Evolutionary conservation across 2,888 invertebrate species (phyloP), one percentile per base, ranked within the genome.

Genomic region (Papilio gigon): DNA sequence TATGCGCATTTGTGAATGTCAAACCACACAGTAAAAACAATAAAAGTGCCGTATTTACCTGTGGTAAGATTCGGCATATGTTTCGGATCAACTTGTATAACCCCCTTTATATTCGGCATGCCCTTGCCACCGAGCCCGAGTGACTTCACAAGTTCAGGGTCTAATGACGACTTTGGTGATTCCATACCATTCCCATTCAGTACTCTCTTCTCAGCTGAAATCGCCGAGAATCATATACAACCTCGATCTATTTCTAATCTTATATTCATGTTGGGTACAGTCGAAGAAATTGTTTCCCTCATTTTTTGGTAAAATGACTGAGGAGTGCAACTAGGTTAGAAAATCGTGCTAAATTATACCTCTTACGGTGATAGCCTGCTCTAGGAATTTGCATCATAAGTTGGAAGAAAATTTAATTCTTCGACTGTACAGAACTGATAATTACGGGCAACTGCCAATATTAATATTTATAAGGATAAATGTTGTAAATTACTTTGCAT

Each of bases 41-140:
- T 64, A 72, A 70, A 70, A 67, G 71, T 60, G 37, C 60, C 65
- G 65, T 74, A 78, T 77, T 78, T 84, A 92, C 92, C 93, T 78
- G 92, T 92, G 70, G 88, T 85, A 71, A 92, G 88, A 77, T 91
- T 92, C 22, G 95, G 95, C 90, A 95, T 93, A 83, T 95, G 95
- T 78, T 95, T 95, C 58, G 95, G 95, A 81, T 95, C 95, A 22
- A 95, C 95, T 84, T 95, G 94, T 70, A 95, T 95, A 64, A 95
- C 95, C 14, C 95, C 95, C 81, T 95, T 95, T 76, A 92, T 92
- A 80, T 92, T 92, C 70, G 92, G 92, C 92, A 92, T 91, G 73
- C 92, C 92, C 77, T 92, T 92, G 60, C 90, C 91, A 73, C 86
- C 83, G 66, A 93, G 85, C 71, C 93, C 93, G 68, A 93, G 83